phyloP scores from a whole-genome alignment of 1,140 invertebrate species.

The Ceratoteleas bidentatus region DNA sequence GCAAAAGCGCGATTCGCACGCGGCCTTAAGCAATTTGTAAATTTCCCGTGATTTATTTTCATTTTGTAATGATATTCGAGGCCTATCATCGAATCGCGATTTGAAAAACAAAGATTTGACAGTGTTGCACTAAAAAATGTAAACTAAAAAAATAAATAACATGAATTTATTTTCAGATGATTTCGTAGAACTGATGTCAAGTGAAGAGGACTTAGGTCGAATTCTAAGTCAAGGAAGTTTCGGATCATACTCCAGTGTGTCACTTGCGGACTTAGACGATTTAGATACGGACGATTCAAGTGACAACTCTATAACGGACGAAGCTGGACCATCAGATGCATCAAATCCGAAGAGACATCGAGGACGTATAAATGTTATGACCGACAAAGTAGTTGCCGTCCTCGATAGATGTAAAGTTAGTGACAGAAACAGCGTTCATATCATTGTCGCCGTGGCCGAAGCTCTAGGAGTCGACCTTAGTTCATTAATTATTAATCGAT shows the following conservation, averaged over 20 bases:
- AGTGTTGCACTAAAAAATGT: neutral
- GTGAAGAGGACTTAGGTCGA: neutral
- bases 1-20: too few species aligned
- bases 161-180: neutral
- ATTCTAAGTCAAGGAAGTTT: conserved; percentile 9
- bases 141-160: neutral
- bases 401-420: conserved; percentile 27
- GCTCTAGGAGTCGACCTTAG: conserved; percentile 17
- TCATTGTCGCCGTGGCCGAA: conserved; percentile 20
- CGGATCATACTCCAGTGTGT: neutral
- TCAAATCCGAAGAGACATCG: conserved; percentile 6
- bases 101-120: neutral
- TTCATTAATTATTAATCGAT: conserved; percentile 12
- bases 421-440: conserved; percentile 15
- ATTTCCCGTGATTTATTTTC: too few species aligned
- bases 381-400: conserved; percentile 2
- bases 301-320: neutral
- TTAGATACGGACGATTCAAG: conserved; percentile 7
- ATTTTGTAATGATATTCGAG: too few species aligned
- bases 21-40: too few species aligned
- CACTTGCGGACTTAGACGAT: conserved; percentile 1
- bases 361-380: conserved; percentile 8
- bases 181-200: neutral
- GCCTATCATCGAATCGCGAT: neutral
- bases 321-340: conserved; percentile 12